Base-by-base conservation (phyloP, 2,797 vertebrate species). In the Luscinia megarhynchos region DNA sequence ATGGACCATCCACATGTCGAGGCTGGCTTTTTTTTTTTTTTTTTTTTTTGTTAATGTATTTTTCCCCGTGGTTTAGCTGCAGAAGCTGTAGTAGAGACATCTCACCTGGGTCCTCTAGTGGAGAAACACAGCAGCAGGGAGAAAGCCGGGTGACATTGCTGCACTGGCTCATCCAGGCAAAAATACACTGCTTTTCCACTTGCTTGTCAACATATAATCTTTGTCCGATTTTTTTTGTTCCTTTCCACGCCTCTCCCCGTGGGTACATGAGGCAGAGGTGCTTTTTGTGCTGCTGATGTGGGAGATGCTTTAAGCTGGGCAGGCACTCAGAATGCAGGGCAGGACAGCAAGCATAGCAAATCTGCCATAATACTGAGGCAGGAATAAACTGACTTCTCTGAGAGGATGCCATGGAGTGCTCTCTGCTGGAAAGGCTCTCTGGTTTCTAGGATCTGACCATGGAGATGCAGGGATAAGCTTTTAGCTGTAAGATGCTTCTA, bases 61-160 rank as follows among this genome's bases (percentile, higher is more conserved):
- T 94, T 36, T 48, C 53, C 38, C 80, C 81, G 90, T 81, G 87
- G 32, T 53, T 92, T 64, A 85, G 78, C 94, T 85, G 95, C 93
- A 75, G 94, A 70, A 93, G 82, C 95, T 36, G 82, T 94, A 93
- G 89, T 95, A 93, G 75, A 92, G 82, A 63, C 40, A 78, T 82
- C 95, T 89, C 93, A 91, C 91, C 95, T 95, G 95, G 75, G 96
- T 92, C 96, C 95, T 95, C 96, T 96, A 96, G 96, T 89, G 96
- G 95, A 96, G 93, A 94, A 92, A 92, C 5, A 26, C 61, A 36
- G 93, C 92, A 96, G 74, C 68, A 7, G 55, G 46, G 70, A 38
- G 75, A 51, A 67, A 58, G 36, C 38, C 23, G 54, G 53, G 58
- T 90, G 89, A 73, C 87, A 90, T 78, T 84, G 92, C 91, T 59